Base-by-base conservation (phyloP, 2,888 invertebrate genomes). In the Sipha maydis region DNA sequence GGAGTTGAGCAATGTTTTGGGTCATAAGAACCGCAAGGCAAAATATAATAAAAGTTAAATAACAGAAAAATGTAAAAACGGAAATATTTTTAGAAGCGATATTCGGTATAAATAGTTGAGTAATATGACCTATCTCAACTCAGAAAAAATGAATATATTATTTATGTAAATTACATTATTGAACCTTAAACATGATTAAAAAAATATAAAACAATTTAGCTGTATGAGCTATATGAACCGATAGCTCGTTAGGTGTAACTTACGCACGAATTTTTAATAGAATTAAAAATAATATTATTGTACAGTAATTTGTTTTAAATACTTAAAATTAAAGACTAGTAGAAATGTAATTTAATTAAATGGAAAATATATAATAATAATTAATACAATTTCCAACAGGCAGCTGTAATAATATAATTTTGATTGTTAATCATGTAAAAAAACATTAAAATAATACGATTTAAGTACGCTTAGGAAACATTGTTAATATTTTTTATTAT, bases 11-110 rank as follows among this genome's bases (percentile, higher is more conserved):
- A 86, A 86, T 25, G 28, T 80, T n/a, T 75, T 61, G 71, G 41
- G n/a, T 73, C 71, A 71, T 73, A 25, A 61, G 28, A n/a, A 28
- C 84, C 76, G 25, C 84, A 1, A 28, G 38, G 69, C 31, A 82
- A 67, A 61, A 77, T 85, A 67, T n/a, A 67, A 38, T 41, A 84
- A 75, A 84, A 77, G 41, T 84, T 84, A n/a, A 84, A 84, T 84
- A 76, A 56, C 34, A 73, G 73, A 34, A 34, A 34, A 34, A 34
- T 75, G 41, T 19, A 25, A 34, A 34, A 34, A 4, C 34, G 34
- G 83, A 83, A 73, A 75, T 83, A 83, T 83, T 56, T 56, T 38
- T 1, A 61, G 1, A 83, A 75, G 38, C 9, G 17, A 25, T 19
- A 75, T 56, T 75, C 1, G 54, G 34, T 73, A n/a, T 54, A 54